A percentile compares a stretch with the other conserved stretches of the same genome.
These are phyloP conservation scores for Rhinogobius similis DNA, from an alignment of 2,113 vertebrate genomes.

Conservation along the genomic window DNA sequence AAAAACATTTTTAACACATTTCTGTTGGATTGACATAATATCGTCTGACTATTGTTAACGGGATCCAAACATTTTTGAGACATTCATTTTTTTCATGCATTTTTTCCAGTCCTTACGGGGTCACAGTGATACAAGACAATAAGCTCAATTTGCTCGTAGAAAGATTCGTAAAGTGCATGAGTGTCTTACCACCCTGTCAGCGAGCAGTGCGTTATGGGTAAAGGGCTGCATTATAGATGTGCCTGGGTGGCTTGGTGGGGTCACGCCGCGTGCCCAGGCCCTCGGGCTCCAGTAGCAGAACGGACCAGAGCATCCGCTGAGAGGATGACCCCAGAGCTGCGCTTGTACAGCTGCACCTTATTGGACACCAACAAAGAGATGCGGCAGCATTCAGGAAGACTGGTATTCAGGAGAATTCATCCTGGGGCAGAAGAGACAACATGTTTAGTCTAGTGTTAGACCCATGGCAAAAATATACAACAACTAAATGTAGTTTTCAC, in stretches of 20 bases:
- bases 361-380: constrained; percentile 70
- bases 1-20: no score
- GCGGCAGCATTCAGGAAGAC: constrained; percentile 42
- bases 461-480: not conserved
- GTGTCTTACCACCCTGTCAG: constrained; percentile 17
- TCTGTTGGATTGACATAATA: no score
- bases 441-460: not conserved
- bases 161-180: constrained; percentile 12
- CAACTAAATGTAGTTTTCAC: no score
- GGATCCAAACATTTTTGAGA: no score
- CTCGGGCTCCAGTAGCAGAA: constrained; percentile 76
- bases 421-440: constrained; percentile 11
- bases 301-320: constrained; percentile 69
- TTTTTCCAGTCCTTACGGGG: no score
- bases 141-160: not conserved
- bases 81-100: no score
- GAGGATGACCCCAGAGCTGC: constrained; percentile 71
- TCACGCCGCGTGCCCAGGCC: constrained; percentile 66
- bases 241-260: constrained; percentile 73
- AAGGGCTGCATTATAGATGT: constrained; percentile 62
- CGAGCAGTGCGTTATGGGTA: constrained; percentile 35
- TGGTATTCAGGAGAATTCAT: constrained; percentile 48
- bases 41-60: no score
- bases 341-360: constrained; percentile 76
- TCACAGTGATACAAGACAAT: not conserved